Evolutionary conservation across 1,140 invertebrate species (phyloP), one percentile per base, ranked within the genome.

Genomic region (Arctopsyche grandis): DNA sequence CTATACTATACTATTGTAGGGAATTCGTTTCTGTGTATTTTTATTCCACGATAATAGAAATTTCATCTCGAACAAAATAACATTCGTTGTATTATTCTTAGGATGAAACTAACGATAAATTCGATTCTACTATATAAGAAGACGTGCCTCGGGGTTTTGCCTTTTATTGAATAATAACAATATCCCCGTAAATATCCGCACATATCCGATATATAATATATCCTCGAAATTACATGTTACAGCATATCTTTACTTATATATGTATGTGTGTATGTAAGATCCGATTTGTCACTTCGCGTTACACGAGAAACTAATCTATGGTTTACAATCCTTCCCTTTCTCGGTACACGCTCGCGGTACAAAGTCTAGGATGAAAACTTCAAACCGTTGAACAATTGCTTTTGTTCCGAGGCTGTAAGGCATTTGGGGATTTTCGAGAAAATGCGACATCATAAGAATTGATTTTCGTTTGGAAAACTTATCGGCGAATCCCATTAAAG

Each of bases 291-390:
- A 66, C 63, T 66, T 22, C 21, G 63, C 19, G 9, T 66, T 26
- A 66, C 63, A 66, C 63, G 63, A 66, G 63, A 66, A 66, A 66
- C 63, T 66, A 66, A 66, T 66, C 63, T 66, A 12, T 12, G 63
- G 22, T 66, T 66, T 66, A 66, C 63, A 66, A 66, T 66, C 63
- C 21, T 3, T 4, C 48, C 16, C 3, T 38, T 52, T 3, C 48
- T 16, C 48, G 48, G 16, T 52, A 14, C 22, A 19, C 19, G 58
- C 24, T 0, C 24, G 0, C 9, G 9, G 63, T 26, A 22, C 63
- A 52, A 22, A 66, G 63, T 66, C 21, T n/a, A 9, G 5, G 63
- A 26, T 26, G 10, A 66, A 12, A 12, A 24, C 22, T 26, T 29
- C 22, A 24, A 52, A 22, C 10, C 63, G 22, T 12, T 9, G 16